Evolutionary conservation across 2,888 invertebrate species (phyloP).

Genomic region (Nomada fabriciana): DNA sequence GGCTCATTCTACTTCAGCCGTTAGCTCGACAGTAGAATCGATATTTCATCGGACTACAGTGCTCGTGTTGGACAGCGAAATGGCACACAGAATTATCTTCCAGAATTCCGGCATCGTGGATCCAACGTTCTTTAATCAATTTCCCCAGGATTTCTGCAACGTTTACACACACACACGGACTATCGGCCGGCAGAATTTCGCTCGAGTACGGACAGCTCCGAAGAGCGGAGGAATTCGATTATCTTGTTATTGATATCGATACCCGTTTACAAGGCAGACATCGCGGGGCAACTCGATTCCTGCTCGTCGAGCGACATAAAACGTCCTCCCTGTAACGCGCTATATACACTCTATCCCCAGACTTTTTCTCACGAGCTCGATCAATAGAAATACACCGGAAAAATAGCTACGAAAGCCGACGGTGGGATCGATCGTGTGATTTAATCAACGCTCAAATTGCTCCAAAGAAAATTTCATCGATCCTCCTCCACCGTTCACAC

Average conservation of each 20-base stretch:
- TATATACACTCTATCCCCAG: too few species aligned
- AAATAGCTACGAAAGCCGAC: slow-evolving; percentile 19
- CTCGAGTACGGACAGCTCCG: neutral
- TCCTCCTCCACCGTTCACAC: neutral
- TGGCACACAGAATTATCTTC: neutral
- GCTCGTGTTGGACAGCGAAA: neutral
- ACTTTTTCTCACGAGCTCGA: slow-evolving; percentile 4
- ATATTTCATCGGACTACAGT: slow-evolving; percentile 12
- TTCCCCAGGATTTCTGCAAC: neutral
- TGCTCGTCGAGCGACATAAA: neutral
- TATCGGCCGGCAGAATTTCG: neutral
- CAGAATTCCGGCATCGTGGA: neutral
- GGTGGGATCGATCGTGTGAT: slow-evolving; percentile 31
- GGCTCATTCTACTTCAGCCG: neutral
- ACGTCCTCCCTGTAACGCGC: neutral
- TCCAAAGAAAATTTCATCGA: slow-evolving; percentile 33
- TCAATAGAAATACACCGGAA: slow-evolving; percentile 7
- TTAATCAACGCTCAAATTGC: slow-evolving; percentile 45
- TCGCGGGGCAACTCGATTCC: slow-evolving; percentile 31
- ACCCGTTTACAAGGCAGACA: slow-evolving; percentile 27
- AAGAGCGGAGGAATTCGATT: slow-evolving; percentile 33
- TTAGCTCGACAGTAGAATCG: neutral
- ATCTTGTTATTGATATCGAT: slow-evolving; percentile 44
- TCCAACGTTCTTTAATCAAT: slow-evolving; percentile 1
- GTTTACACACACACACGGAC: neutral